A percentile compares a stretch with the other conserved stretches of the same genome.
These are phyloP conservation scores for Trichogramma pretiosum DNA, from an alignment of 1,140 invertebrate genomes.

Conservation along the genomic window DNA sequence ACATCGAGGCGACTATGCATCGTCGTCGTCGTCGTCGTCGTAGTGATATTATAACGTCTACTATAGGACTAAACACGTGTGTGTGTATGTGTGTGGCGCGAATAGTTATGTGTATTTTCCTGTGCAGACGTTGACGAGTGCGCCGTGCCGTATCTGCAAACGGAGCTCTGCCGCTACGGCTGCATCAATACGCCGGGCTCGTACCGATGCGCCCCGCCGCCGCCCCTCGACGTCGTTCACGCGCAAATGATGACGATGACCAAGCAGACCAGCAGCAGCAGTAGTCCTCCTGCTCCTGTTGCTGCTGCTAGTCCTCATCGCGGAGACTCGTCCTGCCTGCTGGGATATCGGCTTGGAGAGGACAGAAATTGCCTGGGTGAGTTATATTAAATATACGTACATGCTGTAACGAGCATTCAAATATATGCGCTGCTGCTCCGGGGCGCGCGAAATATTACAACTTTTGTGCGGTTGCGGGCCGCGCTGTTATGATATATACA, in stretches of 20 bases:
- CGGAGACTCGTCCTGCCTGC: slow-evolving; percentile 30
- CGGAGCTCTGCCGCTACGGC: slow-evolving; percentile 40
- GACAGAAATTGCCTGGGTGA: slow-evolving; percentile 35
- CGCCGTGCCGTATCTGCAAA: slow-evolving; percentile 41
- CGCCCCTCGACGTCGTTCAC: too few relatives aligned
- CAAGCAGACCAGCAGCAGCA: slow-evolving; percentile 32
- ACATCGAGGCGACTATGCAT: too few relatives aligned
- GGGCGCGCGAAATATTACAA: too few relatives aligned
- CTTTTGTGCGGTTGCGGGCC: too few relatives aligned
- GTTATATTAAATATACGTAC: slow-evolving; percentile 15
- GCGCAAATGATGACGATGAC: too few relatives aligned
- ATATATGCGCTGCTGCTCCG: neutral
- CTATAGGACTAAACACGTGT: too few relatives aligned
- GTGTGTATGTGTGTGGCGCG: too few relatives aligned
- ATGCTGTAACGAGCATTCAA: neutral
- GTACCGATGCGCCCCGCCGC: slow-evolving; percentile 32
- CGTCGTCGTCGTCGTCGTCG: too few relatives aligned
- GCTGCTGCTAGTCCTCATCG: slow-evolving; percentile 24
- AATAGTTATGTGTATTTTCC: too few relatives aligned
- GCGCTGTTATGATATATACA: too few relatives aligned
- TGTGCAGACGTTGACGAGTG: slow-evolving; percentile 56
- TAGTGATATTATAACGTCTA: too few relatives aligned
- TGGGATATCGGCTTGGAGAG: slow-evolving; percentile 31
- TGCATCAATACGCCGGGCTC: slow-evolving; percentile 49
- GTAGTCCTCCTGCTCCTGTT: too few relatives aligned